phyloP scores from a whole-genome alignment of 2,797 vertebrate species.

The Cuniculus paca region DNA sequence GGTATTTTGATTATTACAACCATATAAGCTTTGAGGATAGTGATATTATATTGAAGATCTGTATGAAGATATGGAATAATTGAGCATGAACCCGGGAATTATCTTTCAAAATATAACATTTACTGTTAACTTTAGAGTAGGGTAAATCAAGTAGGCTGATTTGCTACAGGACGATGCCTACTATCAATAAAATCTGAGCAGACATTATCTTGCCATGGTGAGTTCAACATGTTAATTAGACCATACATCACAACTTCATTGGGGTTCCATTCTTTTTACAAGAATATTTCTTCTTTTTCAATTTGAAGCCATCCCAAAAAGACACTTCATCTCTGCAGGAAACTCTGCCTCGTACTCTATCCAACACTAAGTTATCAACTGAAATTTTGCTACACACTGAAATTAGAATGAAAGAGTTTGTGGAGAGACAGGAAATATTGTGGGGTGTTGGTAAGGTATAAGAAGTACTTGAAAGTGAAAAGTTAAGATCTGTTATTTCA shows the following conservation, averaged over 20 bases:
- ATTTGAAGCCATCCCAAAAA: not conserved
- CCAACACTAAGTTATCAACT: not conserved
- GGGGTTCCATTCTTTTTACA: not conserved
- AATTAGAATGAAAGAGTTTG: not conserved
- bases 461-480: not conserved
- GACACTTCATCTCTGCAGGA: not conserved
- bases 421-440: not conserved
- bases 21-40: not conserved
- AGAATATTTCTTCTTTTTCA: not conserved
- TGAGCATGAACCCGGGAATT: not conserved
- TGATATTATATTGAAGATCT: not conserved
- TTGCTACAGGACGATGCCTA: not conserved
- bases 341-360: not conserved
- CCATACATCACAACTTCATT: not conserved
- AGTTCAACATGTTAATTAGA: not conserved
- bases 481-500: not conserved
- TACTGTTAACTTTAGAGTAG: not conserved
- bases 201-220: not conserved
- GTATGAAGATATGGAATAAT: constrained; percentile 16
- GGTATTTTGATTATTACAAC: not conserved
- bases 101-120: not conserved
- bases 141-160: not conserved
- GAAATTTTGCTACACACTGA: not conserved
- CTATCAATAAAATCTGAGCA: not conserved
- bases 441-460: not conserved